Percentiles rank a stretch among this genome's conserved stretches.
These are phyloP conservation scores for Apolygus lucorum DNA, from an alignment of 1,140 invertebrate genomes.

Conservation along the genomic window DNA sequence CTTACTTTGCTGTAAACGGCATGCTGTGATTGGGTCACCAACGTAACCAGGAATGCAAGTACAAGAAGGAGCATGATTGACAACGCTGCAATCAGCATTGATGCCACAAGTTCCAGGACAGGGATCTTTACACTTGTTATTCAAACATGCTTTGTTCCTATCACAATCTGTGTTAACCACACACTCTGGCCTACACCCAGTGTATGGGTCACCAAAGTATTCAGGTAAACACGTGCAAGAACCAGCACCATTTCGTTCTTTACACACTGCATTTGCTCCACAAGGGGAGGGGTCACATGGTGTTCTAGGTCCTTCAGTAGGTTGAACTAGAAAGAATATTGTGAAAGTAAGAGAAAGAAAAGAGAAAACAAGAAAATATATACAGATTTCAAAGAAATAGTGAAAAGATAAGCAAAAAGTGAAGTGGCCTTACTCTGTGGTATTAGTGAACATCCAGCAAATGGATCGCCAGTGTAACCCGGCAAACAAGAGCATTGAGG, in stretches of 20 bases:
- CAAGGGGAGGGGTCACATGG: constrained; percentile 66
- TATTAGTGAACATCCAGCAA: constrained; percentile 57
- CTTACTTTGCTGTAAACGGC: constrained; percentile 37
- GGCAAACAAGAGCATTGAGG: constrained; percentile 68
- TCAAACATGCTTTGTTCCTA: constrained; percentile 55
- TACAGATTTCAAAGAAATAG: not conserved
- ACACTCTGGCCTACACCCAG: constrained; percentile 53
- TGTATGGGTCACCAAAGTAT: constrained; percentile 59
- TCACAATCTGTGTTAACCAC: constrained; percentile 61
- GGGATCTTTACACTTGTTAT: constrained; percentile 65
- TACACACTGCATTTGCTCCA: constrained; percentile 62
- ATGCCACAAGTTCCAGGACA: constrained; percentile 63
- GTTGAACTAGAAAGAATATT: constrained; percentile 36
- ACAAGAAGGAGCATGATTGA: constrained; percentile 58
- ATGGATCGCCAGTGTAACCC: constrained; percentile 75
- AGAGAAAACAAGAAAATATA: constrained; percentile 7
- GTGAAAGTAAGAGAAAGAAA: constrained; percentile 43
- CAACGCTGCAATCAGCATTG: constrained; percentile 59
- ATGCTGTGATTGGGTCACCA: constrained; percentile 57
- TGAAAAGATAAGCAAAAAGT: not conserved
- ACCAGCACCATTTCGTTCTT: constrained; percentile 61
- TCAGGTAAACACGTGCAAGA: constrained; percentile 58
- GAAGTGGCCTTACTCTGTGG: constrained; percentile 37
- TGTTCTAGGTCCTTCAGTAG: constrained; percentile 41
- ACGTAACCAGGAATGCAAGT: constrained; percentile 51